These are phyloP conservation scores for Petrocephalus zakoni DNA, from an alignment of 2,113 vertebrate genomes.

Conservation along the genomic window DNA sequence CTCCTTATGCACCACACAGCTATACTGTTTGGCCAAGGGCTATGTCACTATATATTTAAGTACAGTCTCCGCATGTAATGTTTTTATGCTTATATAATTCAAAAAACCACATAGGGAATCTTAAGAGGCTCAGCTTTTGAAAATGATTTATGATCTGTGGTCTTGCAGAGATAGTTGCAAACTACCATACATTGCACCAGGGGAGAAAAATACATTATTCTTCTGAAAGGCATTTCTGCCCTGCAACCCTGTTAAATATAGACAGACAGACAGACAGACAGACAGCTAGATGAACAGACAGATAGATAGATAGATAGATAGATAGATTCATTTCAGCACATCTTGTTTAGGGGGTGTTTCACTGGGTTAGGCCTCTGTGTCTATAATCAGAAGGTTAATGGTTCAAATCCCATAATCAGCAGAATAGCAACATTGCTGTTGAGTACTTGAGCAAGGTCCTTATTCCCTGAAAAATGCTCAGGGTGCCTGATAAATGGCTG, in stretches of 20 bases:
- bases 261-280: background rate
- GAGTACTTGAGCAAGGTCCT: too few species aligned
- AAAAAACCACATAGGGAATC: background rate
- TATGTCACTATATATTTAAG: background rate
- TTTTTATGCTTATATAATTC: background rate
- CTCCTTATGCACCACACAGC: background rate
- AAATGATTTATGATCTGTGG: background rate
- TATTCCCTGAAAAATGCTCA: too few species aligned
- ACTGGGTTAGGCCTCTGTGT: too few species aligned
- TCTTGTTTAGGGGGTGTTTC: too few species aligned
- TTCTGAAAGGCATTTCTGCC: background rate
- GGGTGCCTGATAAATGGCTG: too few species aligned
- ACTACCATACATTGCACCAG: background rate
- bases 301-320: background rate
- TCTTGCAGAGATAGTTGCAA: background rate
- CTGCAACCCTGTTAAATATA: background rate
- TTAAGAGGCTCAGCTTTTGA: background rate
- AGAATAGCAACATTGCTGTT: too few species aligned
- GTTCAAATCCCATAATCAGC: too few species aligned
- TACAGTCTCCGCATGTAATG: background rate
- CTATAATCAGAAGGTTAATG: too few species aligned
- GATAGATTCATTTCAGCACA: too few species aligned
- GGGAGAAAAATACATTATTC: background rate
- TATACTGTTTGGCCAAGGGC: background rate
- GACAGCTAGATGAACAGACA: background rate